Base-by-base conservation (phyloP, 2,888 invertebrate genomes). In the Dioctria linearis region DNA sequence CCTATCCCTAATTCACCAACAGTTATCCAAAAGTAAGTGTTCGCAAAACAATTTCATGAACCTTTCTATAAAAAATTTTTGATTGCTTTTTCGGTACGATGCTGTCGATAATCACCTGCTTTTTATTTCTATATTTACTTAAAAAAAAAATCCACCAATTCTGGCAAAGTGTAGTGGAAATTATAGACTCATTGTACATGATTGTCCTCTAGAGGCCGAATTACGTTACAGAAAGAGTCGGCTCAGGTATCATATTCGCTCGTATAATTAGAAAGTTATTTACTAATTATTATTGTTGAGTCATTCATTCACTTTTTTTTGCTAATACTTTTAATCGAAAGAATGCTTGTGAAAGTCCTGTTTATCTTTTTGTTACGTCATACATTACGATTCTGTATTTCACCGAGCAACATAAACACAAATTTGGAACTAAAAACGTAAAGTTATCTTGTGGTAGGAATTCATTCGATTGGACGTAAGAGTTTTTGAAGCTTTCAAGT, bases 191-290 rank as follows among this genome's bases (percentile, higher is more conserved):
- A 85, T 86, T 85, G 86, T 89, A 83, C 86, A 89, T 84, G 89
- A 89, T 84, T 88, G 88, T 85, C 89, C 89, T 82, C 86, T 89
- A 84, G 88, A 89, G 84, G 89, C 89, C 84, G 88, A 88, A 85
- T 86, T 89, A 85, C 86, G 85, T 84, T 88, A 86, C 86, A 86
- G 86, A 86, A 89, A 87, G 85, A 86, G 85, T 85, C 87, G 87
- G 85, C 88, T 89, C 87, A 89, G 89, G 89, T 89, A 88, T 65
- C 65, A 39, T 40, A n/a, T 65, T 39, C 11, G 39, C 40, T 40
- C 39, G 39, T 39, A 9, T 25, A 8, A 8, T 4, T 5, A 13
- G 11, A 8, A 57, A 8, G 5, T 57, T 57, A 3, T 57, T 11
- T 57, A 57, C 5, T 57, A 57, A 57, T 57, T 25, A 25, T 25